Percentiles rank a stretch among this genome's conserved stretches.
These are phyloP conservation scores for Cepaea hortensis DNA, from an alignment of 2,888 invertebrate genomes.

Conservation along the genomic window DNA sequence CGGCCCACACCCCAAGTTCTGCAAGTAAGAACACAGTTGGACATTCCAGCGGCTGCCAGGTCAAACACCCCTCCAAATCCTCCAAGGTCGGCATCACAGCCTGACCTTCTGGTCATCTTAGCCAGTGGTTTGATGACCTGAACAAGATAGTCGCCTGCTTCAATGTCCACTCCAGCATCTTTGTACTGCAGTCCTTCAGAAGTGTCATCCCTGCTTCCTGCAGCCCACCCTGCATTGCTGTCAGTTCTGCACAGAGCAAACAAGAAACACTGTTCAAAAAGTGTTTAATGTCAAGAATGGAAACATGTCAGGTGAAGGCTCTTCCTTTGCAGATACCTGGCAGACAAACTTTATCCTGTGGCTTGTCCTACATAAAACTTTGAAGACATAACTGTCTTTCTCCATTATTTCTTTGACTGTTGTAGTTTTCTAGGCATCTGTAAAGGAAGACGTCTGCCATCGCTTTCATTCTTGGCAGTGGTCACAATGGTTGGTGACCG, in stretches of 20 bases:
- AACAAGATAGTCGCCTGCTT: conserved; percentile 90
- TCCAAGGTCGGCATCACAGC: conserved; percentile 89
- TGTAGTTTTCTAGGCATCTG: no score
- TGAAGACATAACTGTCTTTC: no score
- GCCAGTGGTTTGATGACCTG: conserved; percentile 88
- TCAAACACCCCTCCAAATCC: conserved; percentile 97
- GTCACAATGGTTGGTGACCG: no score
- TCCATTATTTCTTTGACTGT: no score
- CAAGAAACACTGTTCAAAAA: background rate
- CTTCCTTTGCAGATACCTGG: no score
- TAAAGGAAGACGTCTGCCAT: no score
- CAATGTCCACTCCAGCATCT: conserved; percentile 92
- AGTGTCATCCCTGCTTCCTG: background rate
- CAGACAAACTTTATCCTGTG: no score
- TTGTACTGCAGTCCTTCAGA: conserved; percentile 81
- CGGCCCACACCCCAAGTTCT: conserved; percentile 98
- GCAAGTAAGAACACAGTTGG: conserved; percentile 91
- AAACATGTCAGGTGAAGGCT: no score
- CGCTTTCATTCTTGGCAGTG: no score
- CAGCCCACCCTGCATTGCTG: background rate
- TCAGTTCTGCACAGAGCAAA: background rate
- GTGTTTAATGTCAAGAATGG: no score
- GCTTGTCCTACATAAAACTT: no score
- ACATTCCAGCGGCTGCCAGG: conserved; percentile 83
- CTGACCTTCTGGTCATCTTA: conserved; percentile 85